Evolutionary conservation across 2,888 invertebrate genomes (phyloP), one percentile per base, ranked within the genome.

Genomic region (Eucera pruinosa): DNA sequence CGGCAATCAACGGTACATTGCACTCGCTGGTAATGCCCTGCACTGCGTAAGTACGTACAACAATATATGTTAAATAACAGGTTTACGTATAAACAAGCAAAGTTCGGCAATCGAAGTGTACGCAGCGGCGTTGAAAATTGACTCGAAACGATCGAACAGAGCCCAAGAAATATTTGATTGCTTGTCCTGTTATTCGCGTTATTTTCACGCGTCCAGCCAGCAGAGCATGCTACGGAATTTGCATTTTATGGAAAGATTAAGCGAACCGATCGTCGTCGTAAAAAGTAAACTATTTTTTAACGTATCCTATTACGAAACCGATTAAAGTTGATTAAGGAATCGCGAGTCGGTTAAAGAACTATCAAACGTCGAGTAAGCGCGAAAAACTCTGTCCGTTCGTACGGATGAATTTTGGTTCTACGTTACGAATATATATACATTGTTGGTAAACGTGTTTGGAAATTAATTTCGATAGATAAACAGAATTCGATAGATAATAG

Each of bases 1-100:
- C 84, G 87, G 89, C 90, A 86, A 86, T 86, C 82, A 91, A 91
- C 90, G 90, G 90, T 90, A 91, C 88, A 89, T 89, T 87, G 83
- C 81, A 83, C 83, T 78, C 84, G 78, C 71, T 80, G 50, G 82
- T 80, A 82, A 84, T 73, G 74, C 80, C 57, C 73, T 52, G 47
- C 73, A 57, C 72, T 47, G 78, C 66, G 67, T 72, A 76, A 66
- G 69, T 66, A 67, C 66, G 52, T 47, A 48, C 47, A 79, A 79
- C 78, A 79, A 79, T 79, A 62, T 77, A 58, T 58, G 55, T 72
- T 67, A 65, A 79, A 77, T 72, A 79, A 77, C 77, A 79, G 77
- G 70, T 71, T 71, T 64, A 47, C 67, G 62, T 58, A 69, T 61
- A 75, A 78, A 78, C 69, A 78, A 68, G 54, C 47, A 9, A 47